Percentiles rank a stretch among this genome's conserved stretches.
These are phyloP conservation scores for Pseudoips prasinana DNA, from an alignment of 2,888 invertebrate species.

Conservation along the genomic window DNA sequence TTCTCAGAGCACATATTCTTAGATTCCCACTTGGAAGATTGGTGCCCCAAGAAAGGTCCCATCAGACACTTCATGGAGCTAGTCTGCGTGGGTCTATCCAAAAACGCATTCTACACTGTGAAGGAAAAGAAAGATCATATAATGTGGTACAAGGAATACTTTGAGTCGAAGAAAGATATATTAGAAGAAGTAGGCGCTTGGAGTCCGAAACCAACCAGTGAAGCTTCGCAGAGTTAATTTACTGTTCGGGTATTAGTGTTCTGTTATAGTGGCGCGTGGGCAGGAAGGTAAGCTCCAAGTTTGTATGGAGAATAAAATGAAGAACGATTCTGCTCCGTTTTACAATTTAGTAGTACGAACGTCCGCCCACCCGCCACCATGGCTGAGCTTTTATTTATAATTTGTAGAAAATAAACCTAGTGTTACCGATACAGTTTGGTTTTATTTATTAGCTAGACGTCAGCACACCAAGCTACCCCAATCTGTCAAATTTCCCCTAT, in stretches of 20 bases:
- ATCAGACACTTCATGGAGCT: slow-evolving; percentile 98
- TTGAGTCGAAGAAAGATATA: slow-evolving; percentile 89
- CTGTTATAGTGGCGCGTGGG: too few relatives aligned
- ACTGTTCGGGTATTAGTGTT: neutral
- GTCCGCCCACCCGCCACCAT: too few relatives aligned
- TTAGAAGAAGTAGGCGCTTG: slow-evolving; percentile 85
- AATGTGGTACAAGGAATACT: slow-evolving; percentile 95
- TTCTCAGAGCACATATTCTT: slow-evolving; percentile 98
- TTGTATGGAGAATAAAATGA: too few relatives aligned
- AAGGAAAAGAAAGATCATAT: slow-evolving; percentile 94
- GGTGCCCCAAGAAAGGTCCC: slow-evolving; percentile 96
- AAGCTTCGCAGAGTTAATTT: slow-evolving; percentile 36
- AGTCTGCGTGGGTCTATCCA: slow-evolving; percentile 95
- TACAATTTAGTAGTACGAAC: too few relatives aligned
- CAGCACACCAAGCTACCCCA: too few relatives aligned
- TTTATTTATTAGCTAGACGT: too few relatives aligned
- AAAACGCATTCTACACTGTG: slow-evolving; percentile 95
- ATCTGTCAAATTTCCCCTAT: too few relatives aligned
- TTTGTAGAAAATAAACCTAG: too few relatives aligned
- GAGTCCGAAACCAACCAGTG: slow-evolving; percentile 44
- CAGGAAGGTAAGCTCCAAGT: too few relatives aligned
- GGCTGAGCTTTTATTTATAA: too few relatives aligned
- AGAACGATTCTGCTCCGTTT: too few relatives aligned
- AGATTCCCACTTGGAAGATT: slow-evolving; percentile 90
- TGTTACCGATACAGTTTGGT: too few relatives aligned